Percentiles rank a stretch among this genome's conserved stretches.
These are phyloP conservation scores for Oncorhynchus clarkii DNA, from an alignment of 2,113 vertebrate species.

Conservation along the genomic window DNA sequence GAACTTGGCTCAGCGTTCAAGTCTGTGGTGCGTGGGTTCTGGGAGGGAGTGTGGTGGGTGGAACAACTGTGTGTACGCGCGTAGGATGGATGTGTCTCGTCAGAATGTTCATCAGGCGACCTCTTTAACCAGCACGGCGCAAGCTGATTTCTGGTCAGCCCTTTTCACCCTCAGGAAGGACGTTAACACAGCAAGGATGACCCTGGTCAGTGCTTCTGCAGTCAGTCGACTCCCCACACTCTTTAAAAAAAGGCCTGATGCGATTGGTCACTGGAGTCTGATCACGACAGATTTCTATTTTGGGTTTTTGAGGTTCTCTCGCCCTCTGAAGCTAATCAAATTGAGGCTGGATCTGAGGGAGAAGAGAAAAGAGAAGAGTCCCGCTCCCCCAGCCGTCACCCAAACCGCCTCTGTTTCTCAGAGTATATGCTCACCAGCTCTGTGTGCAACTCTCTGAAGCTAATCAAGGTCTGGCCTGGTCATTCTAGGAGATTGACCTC, in stretches of 20 bases:
- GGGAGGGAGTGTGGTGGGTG: slow-evolving; percentile 45
- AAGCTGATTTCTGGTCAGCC: slow-evolving; percentile 79
- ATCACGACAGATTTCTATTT: slow-evolving; percentile 44
- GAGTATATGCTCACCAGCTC: slow-evolving; percentile 18
- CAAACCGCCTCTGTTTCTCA: slow-evolving; percentile 22
- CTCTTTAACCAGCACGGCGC: slow-evolving; percentile 72
- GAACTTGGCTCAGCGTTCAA: slow-evolving; percentile 72
- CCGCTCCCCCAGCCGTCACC: slow-evolving; percentile 9
- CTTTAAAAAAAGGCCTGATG: slow-evolving; percentile 75
- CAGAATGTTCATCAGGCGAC: slow-evolving; percentile 72
- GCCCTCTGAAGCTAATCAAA: slow-evolving; percentile 59
- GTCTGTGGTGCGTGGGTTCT: slow-evolving; percentile 58
- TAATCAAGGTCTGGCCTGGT: slow-evolving; percentile 42
- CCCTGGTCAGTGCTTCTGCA: slow-evolving; percentile 63
- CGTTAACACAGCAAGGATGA: slow-evolving; percentile 72
- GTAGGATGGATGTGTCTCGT: slow-evolving; percentile 65
- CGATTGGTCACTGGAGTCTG: slow-evolving; percentile 63
- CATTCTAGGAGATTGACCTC: slow-evolving; percentile 40
- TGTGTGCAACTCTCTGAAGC: slow-evolving; percentile 28
- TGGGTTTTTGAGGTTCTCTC: slow-evolving; percentile 9
- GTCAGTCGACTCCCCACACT: slow-evolving; percentile 71
- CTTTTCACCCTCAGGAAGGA: slow-evolving; percentile 74
- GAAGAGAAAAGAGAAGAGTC: slow-evolving; percentile 43
- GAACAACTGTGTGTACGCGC: slow-evolving; percentile 71
- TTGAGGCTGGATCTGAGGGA: slow-evolving; percentile 50